Conservation (phyloP, 2,888 invertebrate species). For the Melinaea menophilus region DNA sequence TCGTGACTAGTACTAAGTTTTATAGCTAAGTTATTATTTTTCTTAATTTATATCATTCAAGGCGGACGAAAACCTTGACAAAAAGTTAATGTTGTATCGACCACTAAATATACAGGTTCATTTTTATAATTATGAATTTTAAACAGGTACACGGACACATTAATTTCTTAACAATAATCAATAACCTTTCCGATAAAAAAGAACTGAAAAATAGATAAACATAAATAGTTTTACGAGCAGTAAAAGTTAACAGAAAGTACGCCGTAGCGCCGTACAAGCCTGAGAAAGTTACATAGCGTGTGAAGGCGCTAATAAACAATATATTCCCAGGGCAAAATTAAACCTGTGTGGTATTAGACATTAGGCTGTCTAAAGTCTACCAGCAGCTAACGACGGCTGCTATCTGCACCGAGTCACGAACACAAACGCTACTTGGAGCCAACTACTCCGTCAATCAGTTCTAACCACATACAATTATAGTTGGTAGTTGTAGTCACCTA, state of each 20-base stretch:
- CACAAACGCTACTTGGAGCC: conserved; percentile 35
- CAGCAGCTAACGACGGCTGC: conserved; percentile 35
- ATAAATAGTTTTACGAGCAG: no score
- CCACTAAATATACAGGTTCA: no score
- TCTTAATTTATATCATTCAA: neutral
- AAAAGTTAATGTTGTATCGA: no score
- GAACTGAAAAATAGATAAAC: neutral
- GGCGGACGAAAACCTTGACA: no score
- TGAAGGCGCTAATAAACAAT: conserved; percentile 1
- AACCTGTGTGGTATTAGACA: conserved; percentile 22
- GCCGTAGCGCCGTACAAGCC: neutral
- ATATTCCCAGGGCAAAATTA: conserved; percentile 13
- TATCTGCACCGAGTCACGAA: conserved; percentile 38
- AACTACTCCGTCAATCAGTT: conserved; percentile 39
- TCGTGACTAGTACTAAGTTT: conserved; percentile 6
- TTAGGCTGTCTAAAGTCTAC: conserved; percentile 28
- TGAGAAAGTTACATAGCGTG: conserved; percentile 1
- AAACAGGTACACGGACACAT: no score
- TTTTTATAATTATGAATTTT: no score
- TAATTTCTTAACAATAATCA: neutral
- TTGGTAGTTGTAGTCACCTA: conserved; percentile 32
- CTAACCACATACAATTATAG: conserved; percentile 37
- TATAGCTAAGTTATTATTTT: conserved; percentile 2
- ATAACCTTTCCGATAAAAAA: neutral
- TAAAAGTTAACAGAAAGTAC: no score